Evolutionary conservation across 1,140 invertebrate species (phyloP).

Genomic region (Contarinia nasturtii): DNA sequence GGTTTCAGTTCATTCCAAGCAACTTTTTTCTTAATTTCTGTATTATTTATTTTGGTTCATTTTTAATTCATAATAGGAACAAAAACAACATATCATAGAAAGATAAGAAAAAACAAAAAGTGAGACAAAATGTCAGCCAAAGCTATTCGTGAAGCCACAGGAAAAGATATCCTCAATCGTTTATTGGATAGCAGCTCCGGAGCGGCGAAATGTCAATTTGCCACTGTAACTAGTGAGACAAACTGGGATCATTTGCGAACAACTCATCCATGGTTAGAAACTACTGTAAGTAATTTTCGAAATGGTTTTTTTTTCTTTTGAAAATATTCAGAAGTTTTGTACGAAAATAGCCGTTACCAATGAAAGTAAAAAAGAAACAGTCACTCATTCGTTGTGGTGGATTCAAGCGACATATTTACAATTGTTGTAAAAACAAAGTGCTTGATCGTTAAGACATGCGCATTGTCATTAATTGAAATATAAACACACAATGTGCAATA

Average conservation of each 20-base stretch:
- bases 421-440: too few relatives aligned
- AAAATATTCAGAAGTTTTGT: neutral
- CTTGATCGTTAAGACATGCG: too few relatives aligned
- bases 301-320: neutral
- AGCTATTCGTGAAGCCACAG: slow-evolving; percentile 89
- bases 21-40: neutral
- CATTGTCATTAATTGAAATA: too few relatives aligned
- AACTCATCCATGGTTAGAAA: slow-evolving; percentile 74
- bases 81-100: neutral
- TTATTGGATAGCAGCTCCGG: slow-evolving; percentile 47
- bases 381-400: too few relatives aligned
- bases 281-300: slow-evolving; percentile 30
- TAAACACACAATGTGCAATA: too few relatives aligned
- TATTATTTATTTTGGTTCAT: neutral
- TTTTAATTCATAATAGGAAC: neutral
- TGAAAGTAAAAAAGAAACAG: too few relatives aligned
- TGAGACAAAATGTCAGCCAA: slow-evolving; percentile 77
- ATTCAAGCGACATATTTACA: too few relatives aligned
- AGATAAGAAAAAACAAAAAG: too few relatives aligned
- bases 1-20: neutral
- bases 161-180: slow-evolving; percentile 84
- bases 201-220: slow-evolving; percentile 62
- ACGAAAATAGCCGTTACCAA: too few relatives aligned
- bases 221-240: slow-evolving; percentile 54
- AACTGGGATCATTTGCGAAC: slow-evolving; percentile 58